Percentiles rank a stretch among this genome's conserved stretches.
Evolutionary conservation across 2,797 vertebrate species (phyloP).

Genomic region (Danio albolineatus): DNA sequence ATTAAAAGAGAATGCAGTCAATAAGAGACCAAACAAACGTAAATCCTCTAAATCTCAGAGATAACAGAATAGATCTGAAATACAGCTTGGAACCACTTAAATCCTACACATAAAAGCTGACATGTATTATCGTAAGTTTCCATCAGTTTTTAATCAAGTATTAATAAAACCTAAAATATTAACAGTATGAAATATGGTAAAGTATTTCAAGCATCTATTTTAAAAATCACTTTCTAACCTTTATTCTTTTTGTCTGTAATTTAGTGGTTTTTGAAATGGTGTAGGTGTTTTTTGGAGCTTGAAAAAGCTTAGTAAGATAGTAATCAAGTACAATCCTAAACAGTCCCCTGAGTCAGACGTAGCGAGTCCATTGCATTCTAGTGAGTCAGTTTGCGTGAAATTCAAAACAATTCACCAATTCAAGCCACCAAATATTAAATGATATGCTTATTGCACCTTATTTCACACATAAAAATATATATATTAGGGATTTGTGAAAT

Average conservation of each 20-base stretch:
- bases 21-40: slow-evolving; percentile 42
- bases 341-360: not conserved
- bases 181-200: too few species aligned
- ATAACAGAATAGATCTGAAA: not conserved
- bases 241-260: too few species aligned
- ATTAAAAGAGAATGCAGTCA: slow-evolving; percentile 53
- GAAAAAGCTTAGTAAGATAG: not conserved
- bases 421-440: not conserved
- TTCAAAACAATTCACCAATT: not conserved
- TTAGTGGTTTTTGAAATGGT: too few species aligned
- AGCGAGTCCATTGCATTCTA: not conserved
- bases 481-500: too few species aligned
- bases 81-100: not conserved
- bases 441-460: too few species aligned
- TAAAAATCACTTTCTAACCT: too few species aligned
- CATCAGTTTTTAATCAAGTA: not conserved
- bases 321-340: not conserved
- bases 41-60: slow-evolving; percentile 48
- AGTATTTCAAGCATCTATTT: too few species aligned
- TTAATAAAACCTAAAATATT: too few species aligned
- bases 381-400: not conserved
- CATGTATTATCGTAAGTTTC: not conserved
- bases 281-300: not conserved
- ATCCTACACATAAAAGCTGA: not conserved
- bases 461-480: too few species aligned